Conservation (phyloP, 1,140 invertebrate species). For the Pseudoatta argentina region DNA sequence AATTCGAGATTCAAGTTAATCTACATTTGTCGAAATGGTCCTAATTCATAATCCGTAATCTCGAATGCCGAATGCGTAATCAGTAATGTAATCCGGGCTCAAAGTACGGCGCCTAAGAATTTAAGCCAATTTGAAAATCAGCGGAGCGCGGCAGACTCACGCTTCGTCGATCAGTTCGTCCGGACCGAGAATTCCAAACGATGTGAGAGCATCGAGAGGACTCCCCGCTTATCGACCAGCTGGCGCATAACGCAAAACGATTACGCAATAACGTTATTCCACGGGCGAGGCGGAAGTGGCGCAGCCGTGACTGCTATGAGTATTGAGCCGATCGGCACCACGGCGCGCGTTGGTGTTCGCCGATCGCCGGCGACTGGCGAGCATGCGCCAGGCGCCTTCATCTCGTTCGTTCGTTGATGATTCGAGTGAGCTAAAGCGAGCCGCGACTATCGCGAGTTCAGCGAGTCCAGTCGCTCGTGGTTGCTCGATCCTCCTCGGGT, state of each 20-base stretch:
- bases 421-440: neutral
- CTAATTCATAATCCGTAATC: too few species aligned
- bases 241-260: constrained; percentile 15
- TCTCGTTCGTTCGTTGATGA: constrained; percentile 10
- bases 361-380: neutral
- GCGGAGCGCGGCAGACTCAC: too few species aligned
- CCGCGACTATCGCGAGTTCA: neutral
- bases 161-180: neutral
- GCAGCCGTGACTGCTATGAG: neutral
- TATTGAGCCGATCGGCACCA: constrained; percentile 6
- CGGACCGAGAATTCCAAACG: neutral
- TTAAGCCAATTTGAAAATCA: neutral
- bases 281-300: constrained; percentile 5
- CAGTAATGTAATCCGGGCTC: too few species aligned
- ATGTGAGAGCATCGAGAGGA: neutral
- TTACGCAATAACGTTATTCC: constrained; percentile 31
- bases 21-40: too few species aligned
- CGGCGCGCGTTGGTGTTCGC: neutral
- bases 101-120: neutral
- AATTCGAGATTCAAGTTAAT: too few species aligned
- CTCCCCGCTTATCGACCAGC: constrained; percentile 42
- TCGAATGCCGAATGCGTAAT: too few species aligned
- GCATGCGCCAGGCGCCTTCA: neutral
- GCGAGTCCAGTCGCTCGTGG: neutral
- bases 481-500: neutral